These are phyloP conservation scores for Magallana angulata DNA, from an alignment of 1,140 invertebrate genomes.

Conservation along the genomic window DNA sequence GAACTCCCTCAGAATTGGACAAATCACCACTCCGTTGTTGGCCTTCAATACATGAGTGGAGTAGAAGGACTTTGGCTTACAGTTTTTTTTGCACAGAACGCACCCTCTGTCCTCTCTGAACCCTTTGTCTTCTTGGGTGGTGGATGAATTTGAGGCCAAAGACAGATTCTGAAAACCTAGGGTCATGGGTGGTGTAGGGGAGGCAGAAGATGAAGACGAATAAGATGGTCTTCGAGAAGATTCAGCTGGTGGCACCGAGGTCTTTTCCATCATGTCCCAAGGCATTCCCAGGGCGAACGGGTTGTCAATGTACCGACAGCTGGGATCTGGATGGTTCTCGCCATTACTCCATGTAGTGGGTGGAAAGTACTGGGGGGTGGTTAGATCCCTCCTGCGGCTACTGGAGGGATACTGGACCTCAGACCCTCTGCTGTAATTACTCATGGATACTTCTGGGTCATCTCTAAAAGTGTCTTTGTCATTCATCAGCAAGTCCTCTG, in stretches of 20 bases:
- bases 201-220: background rate
- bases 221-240: background rate
- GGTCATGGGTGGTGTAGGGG: background rate
- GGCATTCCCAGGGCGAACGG: constrained; percentile 3
- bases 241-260: background rate
- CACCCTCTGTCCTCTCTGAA: constrained; percentile 47
- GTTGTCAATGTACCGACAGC: background rate
- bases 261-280: background rate
- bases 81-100: constrained; percentile 81
- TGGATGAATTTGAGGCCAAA: background rate
- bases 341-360: constrained; percentile 5
- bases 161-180: background rate
- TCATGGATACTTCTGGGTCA: background rate
- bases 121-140: background rate
- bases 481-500: constrained; percentile 6
- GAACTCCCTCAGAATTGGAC: constrained; percentile 81
- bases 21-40: constrained; percentile 77
- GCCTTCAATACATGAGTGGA: constrained; percentile 78
- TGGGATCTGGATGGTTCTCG: background rate
- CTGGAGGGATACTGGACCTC: background rate
- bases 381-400: background rate
- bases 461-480: background rate
- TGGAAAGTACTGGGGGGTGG: background rate
- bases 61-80: constrained; percentile 80
- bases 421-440: background rate